Evolutionary conservation across 2,797 vertebrate species (phyloP).

Genomic region (Galago senegalensis): DNA sequence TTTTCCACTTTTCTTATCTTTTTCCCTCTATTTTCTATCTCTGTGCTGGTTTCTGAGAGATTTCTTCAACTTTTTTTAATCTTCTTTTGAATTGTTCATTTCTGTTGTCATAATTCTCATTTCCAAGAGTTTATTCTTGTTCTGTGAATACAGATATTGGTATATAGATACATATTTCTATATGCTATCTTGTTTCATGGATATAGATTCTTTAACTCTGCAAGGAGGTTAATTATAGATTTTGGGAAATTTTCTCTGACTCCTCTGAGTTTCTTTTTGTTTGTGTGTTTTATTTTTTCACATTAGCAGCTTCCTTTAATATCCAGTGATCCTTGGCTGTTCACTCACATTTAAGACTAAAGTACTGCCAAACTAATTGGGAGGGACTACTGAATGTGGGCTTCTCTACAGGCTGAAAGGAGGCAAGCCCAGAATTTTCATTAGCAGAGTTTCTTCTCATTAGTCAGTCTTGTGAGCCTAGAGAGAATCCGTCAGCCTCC

Average conservation of each 20-base stretch:
- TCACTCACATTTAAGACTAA: background rate
- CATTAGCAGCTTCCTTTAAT: background rate
- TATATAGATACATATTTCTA: background rate
- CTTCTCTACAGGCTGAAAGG: background rate
- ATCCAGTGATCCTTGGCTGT: background rate
- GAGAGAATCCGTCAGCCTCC: background rate
- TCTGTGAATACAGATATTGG: background rate
- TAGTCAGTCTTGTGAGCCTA: background rate
- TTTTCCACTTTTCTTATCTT: background rate
- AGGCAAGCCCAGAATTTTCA: background rate
- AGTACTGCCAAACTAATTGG: background rate
- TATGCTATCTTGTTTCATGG: constrained; percentile 1
- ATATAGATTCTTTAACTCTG: background rate
- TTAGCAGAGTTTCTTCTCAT: background rate
- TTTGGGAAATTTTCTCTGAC: constrained; percentile 34
- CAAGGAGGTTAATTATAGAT: background rate
- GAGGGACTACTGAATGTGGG: background rate
- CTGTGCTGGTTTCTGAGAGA: background rate
- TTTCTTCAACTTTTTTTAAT: background rate
- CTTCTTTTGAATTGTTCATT: constrained; percentile 14
- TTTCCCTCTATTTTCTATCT: background rate
- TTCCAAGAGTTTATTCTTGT: constrained; percentile 24
- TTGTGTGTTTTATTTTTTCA: background rate
- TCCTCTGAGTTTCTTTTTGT: constrained; percentile 22
- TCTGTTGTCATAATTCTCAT: background rate